Evolutionary conservation across 2,113 vertebrate species (phyloP), one percentile per base, ranked within the genome.

Genomic region (Chinchilla lanigera): DNA sequence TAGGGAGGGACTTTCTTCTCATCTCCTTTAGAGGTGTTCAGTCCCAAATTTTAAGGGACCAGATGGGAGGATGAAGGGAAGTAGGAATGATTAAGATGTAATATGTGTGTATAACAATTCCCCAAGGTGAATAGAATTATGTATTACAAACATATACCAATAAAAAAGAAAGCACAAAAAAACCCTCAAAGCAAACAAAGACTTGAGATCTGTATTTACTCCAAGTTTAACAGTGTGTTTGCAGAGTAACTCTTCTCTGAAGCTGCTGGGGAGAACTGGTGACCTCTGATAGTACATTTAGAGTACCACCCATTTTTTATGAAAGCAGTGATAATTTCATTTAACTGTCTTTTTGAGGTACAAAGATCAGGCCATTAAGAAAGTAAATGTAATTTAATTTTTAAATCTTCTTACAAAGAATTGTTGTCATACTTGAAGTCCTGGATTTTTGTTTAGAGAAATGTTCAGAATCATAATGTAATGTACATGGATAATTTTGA

Each of bases 371-470:
- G 33, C 30, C 26, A 85, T 82, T 61, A 82, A 93, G 44, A 33
- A 88, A 52, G 5, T 86, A 96, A 85, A 75, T 47, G 35, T 89
- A 17, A 35, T 93, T 84, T 95, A 96, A 67, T 67, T 38, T 77
- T 94, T 88, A 84, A 84, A 22, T 89, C 14, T 60, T 80, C 61
- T 77, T 33, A 35, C 24, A 93, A 90, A 80, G 89, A 58, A 91
- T 35, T 54, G 58, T 86, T 71, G 8, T n/a, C 13, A 77, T 81
- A 88, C 56, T 58, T 82, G 20, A 7, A 93, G 89, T 93, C 38
- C 17, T 94, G 12, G 50, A 60, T 93, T 94, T 75, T 81, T n/a
- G 10, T 58, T 95, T 75, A 89, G 30, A 50, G 75, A 80, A 96
- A 67, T 82, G 47, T 28, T 24, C 50, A n/a, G 26, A 33, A 26